Evolutionary conservation across 2,113 vertebrate species (phyloP).

Genomic region (Brachyhypopomus occidentalis): DNA sequence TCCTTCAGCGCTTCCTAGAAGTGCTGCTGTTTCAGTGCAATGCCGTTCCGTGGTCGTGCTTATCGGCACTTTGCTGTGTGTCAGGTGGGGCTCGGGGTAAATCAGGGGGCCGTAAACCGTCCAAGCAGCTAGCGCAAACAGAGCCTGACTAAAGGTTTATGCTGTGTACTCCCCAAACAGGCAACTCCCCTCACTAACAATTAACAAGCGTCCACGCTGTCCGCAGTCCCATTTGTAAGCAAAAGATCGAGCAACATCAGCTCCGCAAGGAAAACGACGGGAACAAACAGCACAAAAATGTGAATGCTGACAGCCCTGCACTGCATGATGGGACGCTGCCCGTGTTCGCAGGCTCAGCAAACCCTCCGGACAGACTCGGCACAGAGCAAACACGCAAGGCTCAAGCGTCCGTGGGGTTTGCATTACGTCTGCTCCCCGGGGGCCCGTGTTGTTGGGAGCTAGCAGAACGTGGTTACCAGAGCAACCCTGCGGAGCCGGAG

Average conservation of each 20-base stretch:
- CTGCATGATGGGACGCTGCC: not conserved
- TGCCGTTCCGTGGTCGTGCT: conserved; percentile 48
- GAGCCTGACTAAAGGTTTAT: conserved; percentile 63
- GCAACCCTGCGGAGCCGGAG: too few relatives aligned
- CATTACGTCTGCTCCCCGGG: not conserved
- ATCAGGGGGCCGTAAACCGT: conserved; percentile 59
- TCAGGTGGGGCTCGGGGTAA: conserved; percentile 51
- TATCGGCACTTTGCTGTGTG: conserved; percentile 58
- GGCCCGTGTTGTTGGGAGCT: too few relatives aligned
- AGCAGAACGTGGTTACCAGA: too few relatives aligned
- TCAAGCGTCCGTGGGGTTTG: not conserved
- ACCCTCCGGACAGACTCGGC: not conserved
- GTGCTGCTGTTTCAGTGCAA: not conserved
- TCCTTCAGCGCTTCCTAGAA: conserved; percentile 27
- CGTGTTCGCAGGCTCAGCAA: not conserved
- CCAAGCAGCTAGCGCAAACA: conserved; percentile 65
- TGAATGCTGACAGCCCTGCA: not conserved
- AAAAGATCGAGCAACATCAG: not conserved
- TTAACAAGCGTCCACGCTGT: conserved; percentile 64
- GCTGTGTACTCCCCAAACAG: conserved; percentile 62
- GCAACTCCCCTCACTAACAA: conserved; percentile 68
- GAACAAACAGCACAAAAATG: not conserved
- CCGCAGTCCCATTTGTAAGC: conserved; percentile 21
- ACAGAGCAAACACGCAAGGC: not conserved
- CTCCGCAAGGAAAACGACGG: not conserved